Conservation (phyloP, 2,888 invertebrate genomes). For the Chaetoderma sp. region DNA sequence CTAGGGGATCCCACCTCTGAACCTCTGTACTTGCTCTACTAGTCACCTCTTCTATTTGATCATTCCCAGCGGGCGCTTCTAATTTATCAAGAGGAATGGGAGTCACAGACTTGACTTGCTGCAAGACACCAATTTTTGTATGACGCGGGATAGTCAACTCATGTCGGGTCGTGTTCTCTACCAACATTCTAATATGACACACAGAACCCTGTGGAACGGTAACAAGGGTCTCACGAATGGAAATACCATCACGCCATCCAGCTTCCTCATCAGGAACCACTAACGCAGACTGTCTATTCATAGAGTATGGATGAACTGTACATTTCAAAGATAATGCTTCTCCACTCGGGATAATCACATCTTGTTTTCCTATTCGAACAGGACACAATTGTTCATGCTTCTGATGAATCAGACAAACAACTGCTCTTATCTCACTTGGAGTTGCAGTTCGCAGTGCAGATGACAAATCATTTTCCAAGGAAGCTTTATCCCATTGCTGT, state of each 20-base stretch:
- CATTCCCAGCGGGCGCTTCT: background rate
- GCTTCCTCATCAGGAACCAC: too few species aligned
- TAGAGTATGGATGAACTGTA: background rate
- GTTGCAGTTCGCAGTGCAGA: background rate
- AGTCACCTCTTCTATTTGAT: background rate
- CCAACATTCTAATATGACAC: background rate
- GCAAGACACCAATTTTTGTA: background rate
- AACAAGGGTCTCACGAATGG: background rate
- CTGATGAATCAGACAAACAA: background rate
- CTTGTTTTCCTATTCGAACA: background rate
- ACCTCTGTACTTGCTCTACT: background rate
- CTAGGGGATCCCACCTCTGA: conserved; percentile 25
- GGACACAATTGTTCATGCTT: background rate
- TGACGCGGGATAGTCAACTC: background rate
- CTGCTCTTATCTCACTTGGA: background rate
- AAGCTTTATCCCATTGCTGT: background rate
- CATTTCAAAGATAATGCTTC: background rate
- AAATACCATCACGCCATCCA: background rate
- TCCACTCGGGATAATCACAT: background rate
- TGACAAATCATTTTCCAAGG: background rate
- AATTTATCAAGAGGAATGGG: too few species aligned
- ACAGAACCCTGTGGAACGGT: background rate
- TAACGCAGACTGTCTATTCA: background rate
- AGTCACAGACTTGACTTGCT: background rate
- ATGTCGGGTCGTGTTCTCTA: background rate